Evolutionary conservation across 2,888 invertebrate genomes (phyloP), one percentile per base, ranked within the genome.

Genomic region (Megaustenia siamemsis): DNA sequence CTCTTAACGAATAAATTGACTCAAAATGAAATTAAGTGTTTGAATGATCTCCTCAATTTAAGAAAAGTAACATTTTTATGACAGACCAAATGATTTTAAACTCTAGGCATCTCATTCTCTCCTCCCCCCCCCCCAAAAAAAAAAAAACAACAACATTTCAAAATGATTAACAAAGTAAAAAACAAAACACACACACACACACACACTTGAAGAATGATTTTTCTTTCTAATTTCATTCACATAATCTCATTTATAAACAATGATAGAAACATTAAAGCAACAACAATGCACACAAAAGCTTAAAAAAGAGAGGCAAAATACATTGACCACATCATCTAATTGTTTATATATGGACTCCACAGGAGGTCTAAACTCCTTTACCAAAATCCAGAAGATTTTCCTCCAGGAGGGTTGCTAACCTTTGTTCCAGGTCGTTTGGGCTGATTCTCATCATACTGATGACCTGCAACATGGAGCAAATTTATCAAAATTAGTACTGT

Each of bases 401-500:
- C 93, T 82, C 93, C 94, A 35, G 93, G 93, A n/a, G 94, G 94
- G 78, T 93, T 92, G 21, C 88, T 86, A 28, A 92, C 89, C 49
- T 90, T 88, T 79, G 92, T 93, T 80, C 90, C 89, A 18, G 91
- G 87, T 68, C 91, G 87, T 45, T 88, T 87, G 40, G 91, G 90
- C 32, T 90, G 86, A 45, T 91, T 90, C 96, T 94, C 94, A 90
- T 94, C 94, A 88, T 92, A 91, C 87, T 94, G 94, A 24, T 95
- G 94, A 81, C 96, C 96, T 94, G 96, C 28, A 90, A 84, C 83
- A 49, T 21, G 75, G 76, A 71, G n/a, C n/a, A n/a, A n/a, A n/a
- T n/a, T n/a, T n/a, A n/a, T n/a, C n/a, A n/a, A n/a, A n/a, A n/a
- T n/a, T n/a, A n/a, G n/a, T n/a, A n/a, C n/a, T n/a, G n/a, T n/a